Percentiles rank a stretch among this genome's conserved stretches.
Evolutionary conservation across 1,140 invertebrate genomes (phyloP).

Genomic region (Gryon sp.): DNA sequence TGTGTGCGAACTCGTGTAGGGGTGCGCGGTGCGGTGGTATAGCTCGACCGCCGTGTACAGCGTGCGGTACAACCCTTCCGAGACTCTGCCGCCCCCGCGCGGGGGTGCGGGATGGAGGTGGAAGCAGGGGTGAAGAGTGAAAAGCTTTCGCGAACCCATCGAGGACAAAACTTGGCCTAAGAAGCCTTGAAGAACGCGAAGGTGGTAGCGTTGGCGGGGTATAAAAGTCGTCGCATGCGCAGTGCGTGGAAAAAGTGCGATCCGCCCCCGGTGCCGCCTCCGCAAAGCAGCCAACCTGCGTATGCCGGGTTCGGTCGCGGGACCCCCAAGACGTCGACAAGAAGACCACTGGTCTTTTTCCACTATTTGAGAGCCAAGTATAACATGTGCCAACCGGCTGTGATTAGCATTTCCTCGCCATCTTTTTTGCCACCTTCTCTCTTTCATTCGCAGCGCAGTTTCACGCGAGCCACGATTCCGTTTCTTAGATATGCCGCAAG

Average conservation of each 20-base stretch:
- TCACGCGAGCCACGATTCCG: constrained; percentile 1
- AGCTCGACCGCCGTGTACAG: constrained; percentile 61
- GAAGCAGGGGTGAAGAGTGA: too few relatives aligned
- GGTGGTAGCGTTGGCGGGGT: constrained; percentile 70
- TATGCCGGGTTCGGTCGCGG: constrained; percentile 51
- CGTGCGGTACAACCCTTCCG: constrained; percentile 68
- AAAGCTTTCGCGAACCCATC: constrained; percentile 55
- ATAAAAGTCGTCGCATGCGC: constrained; percentile 79
- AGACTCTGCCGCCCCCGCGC: constrained; percentile 42
- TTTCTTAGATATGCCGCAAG: constrained; percentile 25
- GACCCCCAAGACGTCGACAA: constrained; percentile 59
- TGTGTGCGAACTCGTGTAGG: constrained; percentile 18
- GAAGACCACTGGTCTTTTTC: constrained; percentile 72
- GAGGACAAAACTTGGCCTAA: constrained; percentile 78
- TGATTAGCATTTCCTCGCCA: constrained; percentile 65
- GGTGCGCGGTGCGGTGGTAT: constrained; percentile 20
- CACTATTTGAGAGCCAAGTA: constrained; percentile 67
- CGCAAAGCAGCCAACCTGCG: constrained; percentile 65
- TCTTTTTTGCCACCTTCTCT: constrained; percentile 48
- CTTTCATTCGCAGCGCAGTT: constrained; percentile 16
- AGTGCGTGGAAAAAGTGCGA: constrained; percentile 74
- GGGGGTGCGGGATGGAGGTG: too few relatives aligned
- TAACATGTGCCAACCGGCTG: constrained; percentile 73
- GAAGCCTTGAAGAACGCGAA: constrained; percentile 78
- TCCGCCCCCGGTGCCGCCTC: constrained; percentile 76